Percentiles rank a stretch among this genome's conserved stretches.
Evolutionary conservation across 2,797 vertebrate species (phyloP).

Genomic region (Tauraco hartlaubi): DNA sequence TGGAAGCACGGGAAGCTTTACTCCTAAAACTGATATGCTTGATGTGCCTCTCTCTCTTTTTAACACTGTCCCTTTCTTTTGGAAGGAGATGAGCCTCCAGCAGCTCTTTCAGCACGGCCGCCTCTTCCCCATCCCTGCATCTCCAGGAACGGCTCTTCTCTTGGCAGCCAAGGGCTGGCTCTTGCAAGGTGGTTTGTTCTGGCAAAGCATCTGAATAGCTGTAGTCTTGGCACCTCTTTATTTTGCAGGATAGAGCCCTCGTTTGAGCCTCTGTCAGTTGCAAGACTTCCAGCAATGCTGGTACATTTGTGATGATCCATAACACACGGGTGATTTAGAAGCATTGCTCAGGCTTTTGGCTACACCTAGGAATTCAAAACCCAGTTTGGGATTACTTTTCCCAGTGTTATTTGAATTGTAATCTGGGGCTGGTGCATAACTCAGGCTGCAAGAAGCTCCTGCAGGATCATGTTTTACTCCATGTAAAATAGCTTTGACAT

Average conservation of each 20-base stretch:
- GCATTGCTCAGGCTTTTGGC: not conserved
- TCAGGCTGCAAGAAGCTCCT: not conserved
- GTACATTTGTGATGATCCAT: not conserved
- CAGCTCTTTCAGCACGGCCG: not conserved
- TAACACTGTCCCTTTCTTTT: accelerated
- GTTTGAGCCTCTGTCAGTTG: not conserved
- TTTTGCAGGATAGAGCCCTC: constrained; percentile 25
- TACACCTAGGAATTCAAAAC: not conserved
- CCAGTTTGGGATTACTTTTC: not conserved
- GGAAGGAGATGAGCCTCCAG: not conserved
- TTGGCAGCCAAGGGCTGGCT: constrained; percentile 33
- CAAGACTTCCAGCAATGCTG: not conserved
- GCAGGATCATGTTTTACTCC: not conserved
- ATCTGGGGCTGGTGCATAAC: not conserved
- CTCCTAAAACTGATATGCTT: not conserved
- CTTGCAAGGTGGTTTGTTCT: constrained; percentile 42
- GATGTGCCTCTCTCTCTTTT: not conserved
- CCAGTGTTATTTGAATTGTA: not conserved
- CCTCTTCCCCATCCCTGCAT: constrained; percentile 5
- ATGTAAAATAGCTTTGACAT: not conserved
- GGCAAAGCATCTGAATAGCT: not conserved
- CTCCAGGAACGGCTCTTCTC: constrained; percentile 1
- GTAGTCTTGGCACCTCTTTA: not conserved
- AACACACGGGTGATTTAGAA: not conserved
- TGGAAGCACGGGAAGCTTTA: not conserved